A percentile compares a stretch with the other conserved stretches of the same genome.
Conservation (phyloP, 2,888 invertebrate species). For the Pyrocoelia pectoralis region DNA sequence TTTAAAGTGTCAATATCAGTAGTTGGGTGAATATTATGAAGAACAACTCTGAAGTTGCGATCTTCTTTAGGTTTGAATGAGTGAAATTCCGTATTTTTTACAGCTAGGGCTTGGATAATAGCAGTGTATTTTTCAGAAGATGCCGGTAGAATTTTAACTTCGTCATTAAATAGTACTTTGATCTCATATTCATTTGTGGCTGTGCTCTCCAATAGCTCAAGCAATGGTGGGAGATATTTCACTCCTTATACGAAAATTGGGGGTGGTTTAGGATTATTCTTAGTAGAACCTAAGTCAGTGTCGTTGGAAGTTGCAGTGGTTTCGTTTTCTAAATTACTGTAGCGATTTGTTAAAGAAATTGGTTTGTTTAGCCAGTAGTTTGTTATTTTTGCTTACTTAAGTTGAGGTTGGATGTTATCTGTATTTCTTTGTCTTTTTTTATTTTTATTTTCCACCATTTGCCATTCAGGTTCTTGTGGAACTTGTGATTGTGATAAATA, state of each 20-base stretch:
- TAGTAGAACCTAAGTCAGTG: conserved; percentile 6
- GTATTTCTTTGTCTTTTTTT: conserved; percentile 7
- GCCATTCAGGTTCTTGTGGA: no score
- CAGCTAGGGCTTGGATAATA: background rate
- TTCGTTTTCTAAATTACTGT: conserved; percentile 8
- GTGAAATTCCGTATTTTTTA: conserved; percentile 17
- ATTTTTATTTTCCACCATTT: conserved; percentile 4
- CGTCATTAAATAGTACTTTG: background rate
- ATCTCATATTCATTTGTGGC: conserved; percentile 12
- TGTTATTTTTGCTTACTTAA: conserved; percentile 14
- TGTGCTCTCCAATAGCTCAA: conserved; percentile 9
- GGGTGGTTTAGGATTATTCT: conserved; percentile 10
- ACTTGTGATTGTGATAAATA: conserved; percentile 11
- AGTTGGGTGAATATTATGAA: background rate
- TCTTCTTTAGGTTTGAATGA: conserved; percentile 9
- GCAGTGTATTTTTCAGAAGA: background rate
- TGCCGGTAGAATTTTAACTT: conserved; percentile 7
- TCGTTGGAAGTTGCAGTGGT: background rate
- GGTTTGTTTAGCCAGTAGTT: conserved; percentile 11
- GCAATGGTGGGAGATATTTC: conserved; percentile 6
- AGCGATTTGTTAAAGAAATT: background rate
- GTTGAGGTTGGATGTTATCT: conserved; percentile 8
- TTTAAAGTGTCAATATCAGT: background rate
- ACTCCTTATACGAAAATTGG: conserved; percentile 10
- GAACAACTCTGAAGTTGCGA: conserved; percentile 7